Base-by-base conservation (phyloP, 2,888 invertebrate species). In the Caenorhabditis virilis region DNA sequence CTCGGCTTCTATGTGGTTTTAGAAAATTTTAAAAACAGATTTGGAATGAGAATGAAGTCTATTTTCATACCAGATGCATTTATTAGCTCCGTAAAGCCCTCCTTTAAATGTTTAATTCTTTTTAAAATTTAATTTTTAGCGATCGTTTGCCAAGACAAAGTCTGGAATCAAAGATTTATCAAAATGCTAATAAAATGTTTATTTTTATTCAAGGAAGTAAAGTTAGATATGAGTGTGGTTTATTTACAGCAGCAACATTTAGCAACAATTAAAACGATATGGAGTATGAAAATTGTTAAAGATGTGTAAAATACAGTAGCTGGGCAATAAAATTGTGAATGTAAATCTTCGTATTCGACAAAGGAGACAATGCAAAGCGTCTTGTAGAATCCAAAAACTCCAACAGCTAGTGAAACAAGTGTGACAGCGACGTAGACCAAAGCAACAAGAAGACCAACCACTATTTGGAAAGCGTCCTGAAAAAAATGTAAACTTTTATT, bases 221-320 rank as follows among this genome's bases (percentile, higher is more conserved):
- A n/a, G n/a, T n/a, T n/a, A n/a, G n/a, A n/a, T n/a, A n/a, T n/a
- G n/a, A n/a, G n/a, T n/a, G n/a, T n/a, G n/a, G 30, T 4, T 69
- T 64, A 73, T 66, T 73, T 73, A 59, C 73, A 73, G 52, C 73
- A 73, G 49, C 73, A 73, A 55, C 70, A 71, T 45, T 73, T 73
- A 18, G 68, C 56, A 30, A 73, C 71, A 36, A 73, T 73, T 13
- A 73, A 52, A 33, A 71, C 64, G 60, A 73, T 71, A 61, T 73
- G 73, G 18, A 71, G 58, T 22, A 71, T 59, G 69, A 73, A 73
- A 20, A 69, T 59, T 47, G 55, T 51, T 30, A 73, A 55, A 22
- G 71, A 60, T 54, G 73, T 71, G 56, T 71, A 71, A 57, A 73
- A 73, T 13, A 73, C 59, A 30, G 69, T 58, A 48, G 60, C 57